Base-by-base conservation (phyloP, 2,888 invertebrate genomes). In the Mechanitis mazaeus region DNA sequence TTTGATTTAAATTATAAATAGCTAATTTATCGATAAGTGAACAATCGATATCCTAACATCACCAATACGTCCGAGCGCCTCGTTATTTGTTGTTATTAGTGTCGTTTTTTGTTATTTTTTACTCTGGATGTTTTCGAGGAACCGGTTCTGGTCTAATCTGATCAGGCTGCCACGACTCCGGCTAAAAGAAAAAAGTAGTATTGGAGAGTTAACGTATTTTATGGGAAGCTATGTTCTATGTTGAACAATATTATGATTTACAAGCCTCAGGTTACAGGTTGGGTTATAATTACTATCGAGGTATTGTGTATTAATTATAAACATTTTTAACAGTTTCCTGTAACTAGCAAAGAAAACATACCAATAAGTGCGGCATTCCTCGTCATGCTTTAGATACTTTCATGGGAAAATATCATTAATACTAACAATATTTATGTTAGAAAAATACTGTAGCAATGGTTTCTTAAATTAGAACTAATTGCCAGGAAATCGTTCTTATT, bases 21-120 rank as follows among this genome's bases (percentile, higher is more conserved):
- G 6, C 28, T 9, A 45, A 28, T 31, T 56, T 62, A 65, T 60
- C 71, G 61, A 68, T 61, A 70, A 62, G 64, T 66, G n/a, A 59
- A 33, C 7, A 69, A 79, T 79, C 80, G 79, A 79, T 71, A 65
- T 60, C 60, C 58, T 68, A 71, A 63, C 78, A 74, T 72, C 82
- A 72, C 78, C 78, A 79, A 63, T 72, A 69, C 75, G 73, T 70
- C 66, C 75, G 77, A 73, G 75, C 78, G 81, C 80, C 87, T 90
- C 85, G 88, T 90, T 90, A 90, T 89, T 90, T 90, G 89, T 90
- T 90, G 87, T 89, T 89, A 89, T 88, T 89, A 88, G 85, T 82
- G 81, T 84, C 77, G 77, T 81, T 84, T 83, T 85, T 81, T 83
- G 66, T 69, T 69, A 66, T 69, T 81, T 78, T 80, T 80, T 77